Evolutionary conservation across 2,113 vertebrate species (phyloP).

Genomic region (Atrichornis clamosus): DNA sequence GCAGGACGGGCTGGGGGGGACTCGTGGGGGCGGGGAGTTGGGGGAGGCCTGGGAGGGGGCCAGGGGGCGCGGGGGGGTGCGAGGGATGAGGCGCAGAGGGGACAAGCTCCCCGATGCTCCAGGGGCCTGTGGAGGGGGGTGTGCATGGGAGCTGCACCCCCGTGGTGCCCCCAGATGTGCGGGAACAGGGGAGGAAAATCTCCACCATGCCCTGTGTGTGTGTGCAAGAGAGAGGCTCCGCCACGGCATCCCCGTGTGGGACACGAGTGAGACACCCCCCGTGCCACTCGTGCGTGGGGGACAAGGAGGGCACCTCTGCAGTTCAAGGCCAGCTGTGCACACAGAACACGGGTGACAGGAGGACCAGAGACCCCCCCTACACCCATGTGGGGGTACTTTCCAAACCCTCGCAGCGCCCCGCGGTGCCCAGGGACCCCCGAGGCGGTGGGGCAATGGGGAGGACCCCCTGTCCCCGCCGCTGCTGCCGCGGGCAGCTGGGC

Average conservation of each 20-base stretch:
- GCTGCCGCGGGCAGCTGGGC: not conserved
- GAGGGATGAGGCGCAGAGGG: not conserved
- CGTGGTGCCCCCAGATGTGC: not conserved
- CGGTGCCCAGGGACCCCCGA: not conserved
- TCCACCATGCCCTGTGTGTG: accelerated
- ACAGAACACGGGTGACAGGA: not conserved
- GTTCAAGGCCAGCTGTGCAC: not conserved
- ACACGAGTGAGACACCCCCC: not conserved
- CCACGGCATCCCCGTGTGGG: not conserved
- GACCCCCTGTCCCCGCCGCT: not conserved
- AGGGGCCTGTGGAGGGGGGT: accelerated
- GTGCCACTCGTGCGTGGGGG: not conserved
- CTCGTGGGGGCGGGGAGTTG: not conserved
- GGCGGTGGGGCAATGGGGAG: accelerated
- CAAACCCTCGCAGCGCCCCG: not conserved
- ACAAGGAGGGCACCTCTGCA: not conserved
- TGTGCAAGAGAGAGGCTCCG: not conserved
- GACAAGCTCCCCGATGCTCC: not conserved
- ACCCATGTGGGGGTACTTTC: accelerated
- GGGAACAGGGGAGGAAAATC: not conserved
- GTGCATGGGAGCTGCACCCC: not conserved
- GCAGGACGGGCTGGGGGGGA: not conserved
- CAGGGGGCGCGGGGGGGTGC: not conserved
- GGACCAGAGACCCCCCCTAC: no score
- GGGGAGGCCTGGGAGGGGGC: not conserved